A percentile compares a stretch with the other conserved stretches of the same genome.
Conservation (phyloP, 2,797 vertebrate species). For the Micrastur ruficollis region DNA sequence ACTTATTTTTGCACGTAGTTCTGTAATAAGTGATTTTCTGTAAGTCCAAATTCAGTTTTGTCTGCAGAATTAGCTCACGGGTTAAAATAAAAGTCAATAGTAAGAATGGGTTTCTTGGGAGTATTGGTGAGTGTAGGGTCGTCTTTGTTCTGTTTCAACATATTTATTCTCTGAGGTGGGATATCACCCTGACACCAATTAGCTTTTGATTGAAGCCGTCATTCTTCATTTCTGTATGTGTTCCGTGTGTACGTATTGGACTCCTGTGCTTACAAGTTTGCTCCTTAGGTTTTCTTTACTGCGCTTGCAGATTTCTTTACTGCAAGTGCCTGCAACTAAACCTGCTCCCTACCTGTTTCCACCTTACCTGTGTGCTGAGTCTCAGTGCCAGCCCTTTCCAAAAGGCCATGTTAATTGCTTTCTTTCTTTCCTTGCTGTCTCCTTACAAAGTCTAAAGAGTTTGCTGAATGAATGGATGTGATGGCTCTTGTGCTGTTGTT, state of each 20-base stretch:
- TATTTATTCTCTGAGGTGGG: not conserved
- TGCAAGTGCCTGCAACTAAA: not conserved
- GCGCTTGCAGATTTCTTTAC: not conserved
- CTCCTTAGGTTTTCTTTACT: not conserved
- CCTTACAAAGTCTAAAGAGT: not conserved
- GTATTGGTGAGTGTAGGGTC: not conserved
- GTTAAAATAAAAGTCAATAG: not conserved
- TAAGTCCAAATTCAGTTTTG: not conserved
- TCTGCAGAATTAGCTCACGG: not conserved
- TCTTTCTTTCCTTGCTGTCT: not conserved
- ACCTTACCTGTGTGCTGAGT: not conserved
- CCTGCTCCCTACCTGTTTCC: not conserved
- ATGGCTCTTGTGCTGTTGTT: not conserved
- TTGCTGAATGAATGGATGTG: not conserved
- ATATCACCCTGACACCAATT: not conserved
- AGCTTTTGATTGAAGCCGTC: not conserved
- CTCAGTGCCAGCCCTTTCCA: not conserved
- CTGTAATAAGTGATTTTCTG: too few species aligned
- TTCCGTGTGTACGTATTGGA: not conserved
- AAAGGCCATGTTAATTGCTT: not conserved
- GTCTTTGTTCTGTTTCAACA: not conserved
- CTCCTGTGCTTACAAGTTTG: not conserved
- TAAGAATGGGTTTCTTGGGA: not conserved
- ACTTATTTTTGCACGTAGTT: not conserved
- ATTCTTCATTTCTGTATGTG: not conserved